phyloP scores from a whole-genome alignment of 1,140 invertebrate genomes.

The Stratiolaelaps scimitus region DNA sequence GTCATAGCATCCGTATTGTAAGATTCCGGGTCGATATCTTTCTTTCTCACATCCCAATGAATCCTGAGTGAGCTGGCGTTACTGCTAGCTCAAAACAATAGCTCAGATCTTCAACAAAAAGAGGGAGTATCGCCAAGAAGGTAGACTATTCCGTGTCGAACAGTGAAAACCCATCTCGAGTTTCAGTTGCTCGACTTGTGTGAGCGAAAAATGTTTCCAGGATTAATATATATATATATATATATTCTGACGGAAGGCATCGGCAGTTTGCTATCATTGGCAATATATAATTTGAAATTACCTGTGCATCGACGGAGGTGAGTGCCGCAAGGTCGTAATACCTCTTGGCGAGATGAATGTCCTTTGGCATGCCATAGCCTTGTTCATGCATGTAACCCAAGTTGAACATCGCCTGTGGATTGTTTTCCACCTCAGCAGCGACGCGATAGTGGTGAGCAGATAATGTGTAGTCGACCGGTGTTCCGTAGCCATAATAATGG shows the following conservation, averaged over 20 bases:
- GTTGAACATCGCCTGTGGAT: conserved; percentile 98
- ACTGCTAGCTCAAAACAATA: too few species aligned
- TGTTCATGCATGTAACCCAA: conserved; percentile 98
- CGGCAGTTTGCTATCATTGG: not conserved
- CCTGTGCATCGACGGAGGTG: conserved; percentile 75
- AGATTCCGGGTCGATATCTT: too few species aligned
- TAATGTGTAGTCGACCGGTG: conserved; percentile 76
- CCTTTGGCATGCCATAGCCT: conserved; percentile 71
- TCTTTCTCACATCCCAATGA: too few species aligned
- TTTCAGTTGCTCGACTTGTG: not conserved
- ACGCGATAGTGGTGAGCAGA: conserved; percentile 78
- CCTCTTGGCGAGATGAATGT: conserved; percentile 59
- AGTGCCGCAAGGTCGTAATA: conserved; percentile 96
- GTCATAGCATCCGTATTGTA: too few species aligned
- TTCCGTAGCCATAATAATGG: conserved; percentile 86
- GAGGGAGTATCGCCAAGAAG: too few species aligned
- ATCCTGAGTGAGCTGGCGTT: too few species aligned
- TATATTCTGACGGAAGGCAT: not conserved
- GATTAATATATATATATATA: not conserved
- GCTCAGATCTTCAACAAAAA: too few species aligned
- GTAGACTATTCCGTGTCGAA: not conserved
- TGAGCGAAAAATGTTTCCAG: not conserved
- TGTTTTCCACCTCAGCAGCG: conserved; percentile 87
- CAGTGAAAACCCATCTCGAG: not conserved
- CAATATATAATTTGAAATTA: not conserved